Percentiles rank a stretch among this genome's conserved stretches.
Evolutionary conservation across 2,888 invertebrate species (phyloP).

Genomic region (Acleris emargana): DNA sequence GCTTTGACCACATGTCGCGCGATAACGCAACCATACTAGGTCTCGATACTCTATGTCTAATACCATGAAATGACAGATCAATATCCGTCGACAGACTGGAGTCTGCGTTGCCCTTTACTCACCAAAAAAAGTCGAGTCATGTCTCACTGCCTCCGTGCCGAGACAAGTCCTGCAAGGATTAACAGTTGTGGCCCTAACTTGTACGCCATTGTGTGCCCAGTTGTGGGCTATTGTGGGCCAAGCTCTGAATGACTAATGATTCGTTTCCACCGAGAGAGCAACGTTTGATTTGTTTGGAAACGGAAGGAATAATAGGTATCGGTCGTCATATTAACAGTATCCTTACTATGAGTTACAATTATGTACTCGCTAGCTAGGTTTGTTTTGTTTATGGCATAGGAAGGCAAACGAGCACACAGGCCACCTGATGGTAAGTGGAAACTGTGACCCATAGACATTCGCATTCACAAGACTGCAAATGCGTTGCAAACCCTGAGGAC

Average conservation of each 20-base stretch:
- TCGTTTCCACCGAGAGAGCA: constrained; percentile 31
- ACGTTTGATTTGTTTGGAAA: constrained; percentile 7
- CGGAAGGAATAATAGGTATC: background rate
- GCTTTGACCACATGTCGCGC: too few species aligned
- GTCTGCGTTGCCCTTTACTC: background rate
- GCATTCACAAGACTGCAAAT: too few species aligned
- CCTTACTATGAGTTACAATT: too few species aligned
- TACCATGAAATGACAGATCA: background rate
- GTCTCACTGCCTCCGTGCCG: constrained; percentile 25
- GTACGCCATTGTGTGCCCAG: constrained; percentile 30
- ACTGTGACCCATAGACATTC: too few species aligned
- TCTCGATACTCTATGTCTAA: background rate
- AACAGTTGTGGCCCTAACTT: constrained; percentile 19
- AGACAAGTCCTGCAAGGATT: constrained; percentile 15
- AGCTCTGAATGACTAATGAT: constrained; percentile 32
- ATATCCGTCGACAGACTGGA: background rate
- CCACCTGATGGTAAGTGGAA: too few species aligned
- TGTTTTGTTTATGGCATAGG: too few species aligned
- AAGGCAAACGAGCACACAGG: too few species aligned
- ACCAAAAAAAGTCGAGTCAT: constrained; percentile 18
- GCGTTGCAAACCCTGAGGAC: too few species aligned
- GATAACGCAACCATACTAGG: too few species aligned
- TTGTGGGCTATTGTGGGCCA: constrained; percentile 20
- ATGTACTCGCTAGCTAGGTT: too few species aligned
- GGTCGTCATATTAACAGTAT: too few species aligned